Evolutionary conservation across 2,888 invertebrate genomes (phyloP), one percentile per base, ranked within the genome.

Genomic region (Sipunculus nudus): DNA sequence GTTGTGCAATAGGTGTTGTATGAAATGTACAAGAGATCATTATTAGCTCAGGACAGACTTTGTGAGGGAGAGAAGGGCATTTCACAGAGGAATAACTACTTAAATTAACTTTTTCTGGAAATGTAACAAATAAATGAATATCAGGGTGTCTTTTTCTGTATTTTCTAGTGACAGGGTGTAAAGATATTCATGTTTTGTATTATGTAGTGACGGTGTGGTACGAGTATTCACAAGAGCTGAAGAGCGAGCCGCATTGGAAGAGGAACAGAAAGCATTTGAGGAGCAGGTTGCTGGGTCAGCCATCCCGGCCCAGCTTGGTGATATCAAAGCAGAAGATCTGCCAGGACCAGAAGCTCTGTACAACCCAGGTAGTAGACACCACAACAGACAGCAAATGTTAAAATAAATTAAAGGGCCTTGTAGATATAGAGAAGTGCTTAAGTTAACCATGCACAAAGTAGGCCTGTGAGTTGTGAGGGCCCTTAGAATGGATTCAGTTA

Each of bases 191-290:
- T n/a, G n/a, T n/a, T n/a, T n/a, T n/a, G n/a, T n/a, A n/a, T n/a
- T n/a, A n/a, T n/a, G 85, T 58, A 94, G 94, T 85, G 96, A 98
- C 83, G 94, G 94, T 0, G 78, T 91, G 1, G 88, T 96, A 0
- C 88, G 96, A 60, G 89, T 98, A 40, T 97, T 96, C 79, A 92
- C 93, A 0, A 86, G 87, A 60, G 89, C 91, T 75, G 86, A 89
- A 0, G 84, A 68, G 35, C 65, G 77, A 56, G 70, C 67, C 58
- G 95, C 94, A 0, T 87, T 88, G 54, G 86, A 87, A 21, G 86
- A 86, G 0, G 84, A 87, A 0, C 78, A 90, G 13, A 87, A 89
- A 54, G 86, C 85, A 0, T 96, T 89, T 79, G 89, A 92, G 57
- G 89, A 91, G 65, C 89, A 91, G 69, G 90, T 96, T 0, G 86